Conservation (phyloP, 2,113 vertebrate genomes). For the Cephalopterus ornatus region DNA sequence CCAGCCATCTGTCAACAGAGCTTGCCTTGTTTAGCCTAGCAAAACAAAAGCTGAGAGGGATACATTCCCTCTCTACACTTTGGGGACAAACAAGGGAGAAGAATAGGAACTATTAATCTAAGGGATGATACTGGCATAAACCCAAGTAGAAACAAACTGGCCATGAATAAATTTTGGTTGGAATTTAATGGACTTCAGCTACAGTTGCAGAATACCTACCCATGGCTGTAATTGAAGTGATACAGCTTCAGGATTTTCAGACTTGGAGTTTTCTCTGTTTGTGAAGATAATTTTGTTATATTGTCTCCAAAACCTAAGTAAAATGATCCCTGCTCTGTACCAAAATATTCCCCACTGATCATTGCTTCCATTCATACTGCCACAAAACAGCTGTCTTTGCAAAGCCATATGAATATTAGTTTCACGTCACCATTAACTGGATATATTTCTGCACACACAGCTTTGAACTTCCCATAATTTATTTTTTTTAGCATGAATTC, state of each 20-base stretch:
- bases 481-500: background rate
- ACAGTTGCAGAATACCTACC: background rate
- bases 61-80: background rate
- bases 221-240: background rate
- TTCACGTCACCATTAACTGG: background rate
- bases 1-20: slow-evolving; percentile 49
- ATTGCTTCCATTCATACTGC: background rate
- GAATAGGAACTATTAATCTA: background rate
- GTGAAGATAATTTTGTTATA: background rate
- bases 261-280: background rate
- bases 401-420: background rate
- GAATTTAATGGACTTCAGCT: background rate
- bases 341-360: background rate
- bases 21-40: slow-evolving; percentile 39
- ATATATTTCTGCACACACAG: background rate
- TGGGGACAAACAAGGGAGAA: background rate
- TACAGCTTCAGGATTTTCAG: background rate
- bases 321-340: background rate
- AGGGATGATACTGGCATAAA: background rate
- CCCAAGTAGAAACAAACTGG: background rate
- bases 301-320: background rate
- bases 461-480: background rate
- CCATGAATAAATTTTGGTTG: background rate
- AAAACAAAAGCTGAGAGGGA: slow-evolving; percentile 42
- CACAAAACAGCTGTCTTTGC: background rate